A percentile compares a stretch with the other conserved stretches of the same genome.
Evolutionary conservation across 2,888 invertebrate genomes (phyloP).

Genomic region (Bembecia ichneumoniformis): DNA sequence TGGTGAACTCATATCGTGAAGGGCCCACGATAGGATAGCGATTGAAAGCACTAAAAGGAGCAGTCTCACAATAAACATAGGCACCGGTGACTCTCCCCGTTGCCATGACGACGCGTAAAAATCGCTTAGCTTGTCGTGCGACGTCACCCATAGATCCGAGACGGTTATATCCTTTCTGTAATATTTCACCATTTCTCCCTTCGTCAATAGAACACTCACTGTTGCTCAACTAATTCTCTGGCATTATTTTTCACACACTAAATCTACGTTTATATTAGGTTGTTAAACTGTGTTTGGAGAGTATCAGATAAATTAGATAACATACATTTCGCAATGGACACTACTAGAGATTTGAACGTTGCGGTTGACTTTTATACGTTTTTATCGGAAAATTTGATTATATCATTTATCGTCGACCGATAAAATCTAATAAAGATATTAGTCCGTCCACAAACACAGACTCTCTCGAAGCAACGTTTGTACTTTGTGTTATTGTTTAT

Average conservation of each 20-base stretch:
- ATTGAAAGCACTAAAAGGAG: conserved; percentile 29
- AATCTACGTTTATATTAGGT: neutral
- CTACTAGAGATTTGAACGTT: neutral
- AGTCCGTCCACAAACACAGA: no score
- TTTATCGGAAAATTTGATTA: no score
- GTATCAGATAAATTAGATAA: conserved; percentile 10
- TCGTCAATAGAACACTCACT: conserved; percentile 8
- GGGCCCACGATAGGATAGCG: conserved; percentile 43
- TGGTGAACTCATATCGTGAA: conserved; percentile 23
- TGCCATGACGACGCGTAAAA: conserved; percentile 62
- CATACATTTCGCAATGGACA: conserved; percentile 7
- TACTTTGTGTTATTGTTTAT: no score
- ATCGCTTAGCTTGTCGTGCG: conserved; percentile 46
- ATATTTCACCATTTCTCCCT: conserved; percentile 52
- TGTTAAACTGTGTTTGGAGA: neutral
- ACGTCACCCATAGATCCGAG: conserved; percentile 51
- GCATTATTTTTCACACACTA: neutral
- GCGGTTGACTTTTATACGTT: no score
- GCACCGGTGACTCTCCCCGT: conserved; percentile 47
- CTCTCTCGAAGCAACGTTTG: no score
- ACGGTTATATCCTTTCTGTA: conserved; percentile 38
- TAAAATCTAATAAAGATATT: no score
- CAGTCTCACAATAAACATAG: conserved; percentile 41
- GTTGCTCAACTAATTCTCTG: neutral
- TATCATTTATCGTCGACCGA: no score